A percentile compares a stretch with the other conserved stretches of the same genome.
These are phyloP conservation scores for Chrysomela aeneicollis DNA, from an alignment of 2,888 invertebrate genomes.

Conservation along the genomic window DNA sequence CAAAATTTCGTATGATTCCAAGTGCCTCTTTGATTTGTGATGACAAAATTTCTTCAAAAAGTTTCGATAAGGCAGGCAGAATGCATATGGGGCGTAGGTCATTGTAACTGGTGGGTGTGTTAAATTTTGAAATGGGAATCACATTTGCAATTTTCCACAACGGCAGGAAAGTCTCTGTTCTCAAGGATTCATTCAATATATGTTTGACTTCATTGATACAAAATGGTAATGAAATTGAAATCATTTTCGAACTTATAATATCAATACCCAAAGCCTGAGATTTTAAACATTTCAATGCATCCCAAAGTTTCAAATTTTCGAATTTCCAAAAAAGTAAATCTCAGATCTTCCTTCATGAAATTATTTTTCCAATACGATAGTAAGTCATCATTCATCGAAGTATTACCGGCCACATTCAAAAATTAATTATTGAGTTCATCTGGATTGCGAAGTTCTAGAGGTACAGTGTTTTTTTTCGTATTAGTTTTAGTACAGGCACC, in stretches of 20 bases:
- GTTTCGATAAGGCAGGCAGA: constrained; percentile 1
- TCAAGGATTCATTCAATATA: not conserved
- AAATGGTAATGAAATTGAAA: constrained; percentile 2
- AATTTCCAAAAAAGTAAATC: not conserved
- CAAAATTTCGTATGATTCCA: constrained; percentile 5
- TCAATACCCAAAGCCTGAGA: constrained; percentile 4
- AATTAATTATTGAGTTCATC: constrained; percentile 1
- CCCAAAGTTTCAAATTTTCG: not conserved
- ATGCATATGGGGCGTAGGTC: not conserved
- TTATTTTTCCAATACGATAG: not conserved
- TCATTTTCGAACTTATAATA: constrained; percentile 3
- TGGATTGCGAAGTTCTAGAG: not conserved
- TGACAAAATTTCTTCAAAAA: constrained; percentile 18
- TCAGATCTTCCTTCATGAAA: not conserved
- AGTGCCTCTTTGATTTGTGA: constrained; percentile 15
- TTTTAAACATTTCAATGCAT: constrained; percentile 2
- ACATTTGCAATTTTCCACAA: constrained; percentile 5
- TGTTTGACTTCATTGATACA: constrained; percentile 4
- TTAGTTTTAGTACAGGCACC: not conserved
- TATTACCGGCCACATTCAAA: not conserved
- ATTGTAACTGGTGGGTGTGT: not conserved
- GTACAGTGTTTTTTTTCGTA: not conserved
- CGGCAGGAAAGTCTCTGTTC: not conserved
- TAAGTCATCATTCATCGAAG: not conserved
- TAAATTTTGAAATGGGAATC: constrained; percentile 2